These are phyloP conservation scores for Cherax destructor DNA, from an alignment of 1,140 invertebrate genomes.

Conservation along the genomic window DNA sequence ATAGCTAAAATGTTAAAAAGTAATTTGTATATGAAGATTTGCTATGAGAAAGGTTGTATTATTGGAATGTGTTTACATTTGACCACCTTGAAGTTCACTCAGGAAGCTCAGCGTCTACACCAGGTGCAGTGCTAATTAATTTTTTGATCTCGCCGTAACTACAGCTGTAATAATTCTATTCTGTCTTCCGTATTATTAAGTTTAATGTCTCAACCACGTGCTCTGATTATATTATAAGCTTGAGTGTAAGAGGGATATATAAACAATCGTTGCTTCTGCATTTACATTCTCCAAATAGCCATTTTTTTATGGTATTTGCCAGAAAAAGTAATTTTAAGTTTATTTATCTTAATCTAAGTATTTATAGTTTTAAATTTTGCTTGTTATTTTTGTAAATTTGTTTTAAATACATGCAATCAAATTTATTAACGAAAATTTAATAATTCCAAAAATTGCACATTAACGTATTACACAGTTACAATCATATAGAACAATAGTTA, in stretches of 20 bases:
- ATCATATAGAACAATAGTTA: too few species aligned
- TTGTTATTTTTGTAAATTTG: too few species aligned
- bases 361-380: too few species aligned
- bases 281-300: too few species aligned
- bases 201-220: neutral
- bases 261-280: too few species aligned
- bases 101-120: neutral
- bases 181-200: neutral
- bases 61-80: conserved; percentile 6
- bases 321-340: too few species aligned
- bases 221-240: neutral
- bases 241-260: neutral
- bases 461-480: too few species aligned
- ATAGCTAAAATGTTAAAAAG: neutral
- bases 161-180: neutral
- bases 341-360: too few species aligned
- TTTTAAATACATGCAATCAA: too few species aligned
- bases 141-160: neutral
- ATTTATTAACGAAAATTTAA: too few species aligned
- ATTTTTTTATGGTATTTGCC: too few species aligned
- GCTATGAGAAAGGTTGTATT: neutral
- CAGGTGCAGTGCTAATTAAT: neutral
- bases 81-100: neutral
- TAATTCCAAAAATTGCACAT: too few species aligned
- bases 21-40: neutral